Percentiles rank a stretch among this genome's conserved stretches.
Evolutionary conservation across 2,797 vertebrate species (phyloP).

Genomic region (Rhynchonycteris naso): DNA sequence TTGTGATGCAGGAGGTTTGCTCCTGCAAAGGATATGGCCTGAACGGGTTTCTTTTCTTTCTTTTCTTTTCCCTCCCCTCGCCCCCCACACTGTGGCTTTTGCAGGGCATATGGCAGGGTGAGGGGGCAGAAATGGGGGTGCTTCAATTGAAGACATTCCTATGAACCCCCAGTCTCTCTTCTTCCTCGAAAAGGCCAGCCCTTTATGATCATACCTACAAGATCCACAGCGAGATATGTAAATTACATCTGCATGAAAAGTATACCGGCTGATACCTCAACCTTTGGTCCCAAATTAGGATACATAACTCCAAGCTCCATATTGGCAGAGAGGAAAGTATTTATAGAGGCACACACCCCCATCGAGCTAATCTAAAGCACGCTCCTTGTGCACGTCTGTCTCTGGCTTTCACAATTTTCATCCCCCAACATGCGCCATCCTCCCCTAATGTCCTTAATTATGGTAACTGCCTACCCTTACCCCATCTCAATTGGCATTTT

Average conservation of each 20-base stretch:
- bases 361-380: constrained; percentile 81
- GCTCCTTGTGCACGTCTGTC: background rate
- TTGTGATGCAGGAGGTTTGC: constrained; percentile 76
- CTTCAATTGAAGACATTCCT: constrained; percentile 78
- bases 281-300: constrained; percentile 73
- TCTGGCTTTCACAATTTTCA: constrained; percentile 60
- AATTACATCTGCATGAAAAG: constrained; percentile 82
- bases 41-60: constrained; percentile 50
- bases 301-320: constrained; percentile 78
- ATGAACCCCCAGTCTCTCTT: constrained; percentile 10
- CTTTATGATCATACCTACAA: constrained; percentile 79
- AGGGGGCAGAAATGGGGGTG: background rate
- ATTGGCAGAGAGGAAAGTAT: constrained; percentile 72
- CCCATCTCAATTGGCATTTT: constrained; percentile 62
- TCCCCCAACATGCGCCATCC: constrained; percentile 60
- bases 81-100: constrained; percentile 70
- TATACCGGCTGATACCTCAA: constrained; percentile 59
- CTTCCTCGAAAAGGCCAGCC: constrained; percentile 72
- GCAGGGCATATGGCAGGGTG: constrained; percentile 15
- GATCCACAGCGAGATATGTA: constrained; percentile 77
- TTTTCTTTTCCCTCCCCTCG: background rate
- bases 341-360: constrained; percentile 83
- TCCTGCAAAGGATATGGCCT: constrained; percentile 82
- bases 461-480: constrained; percentile 38
- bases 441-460: constrained; percentile 78